These are phyloP conservation scores for Semotilus atromaculatus DNA, from an alignment of 2,797 vertebrate genomes.

Conservation along the genomic window DNA sequence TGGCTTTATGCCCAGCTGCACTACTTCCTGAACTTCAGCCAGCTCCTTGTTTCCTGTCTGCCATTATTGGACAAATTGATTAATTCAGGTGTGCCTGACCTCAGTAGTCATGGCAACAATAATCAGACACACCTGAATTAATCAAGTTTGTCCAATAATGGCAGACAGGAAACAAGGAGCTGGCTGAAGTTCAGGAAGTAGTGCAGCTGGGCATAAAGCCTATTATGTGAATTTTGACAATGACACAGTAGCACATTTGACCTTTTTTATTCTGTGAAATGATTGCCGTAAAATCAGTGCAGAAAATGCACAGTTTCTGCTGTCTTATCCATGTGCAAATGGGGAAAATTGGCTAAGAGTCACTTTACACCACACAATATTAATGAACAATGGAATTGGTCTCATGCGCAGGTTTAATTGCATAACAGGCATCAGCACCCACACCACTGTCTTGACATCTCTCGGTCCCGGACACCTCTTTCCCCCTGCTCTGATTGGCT, in stretches of 20 bases:
- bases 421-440: slow-evolving; percentile 16
- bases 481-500: slow-evolving; percentile 8
- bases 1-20: too few species aligned
- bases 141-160: too few species aligned
- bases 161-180: too few species aligned
- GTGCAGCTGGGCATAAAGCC: too few species aligned
- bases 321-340: slow-evolving; percentile 1
- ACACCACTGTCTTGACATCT: slow-evolving; percentile 5
- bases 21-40: too few species aligned
- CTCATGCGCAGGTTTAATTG: background rate
- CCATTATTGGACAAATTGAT: too few species aligned
- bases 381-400: background rate
- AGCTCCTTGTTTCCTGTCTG: too few species aligned
- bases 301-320: background rate
- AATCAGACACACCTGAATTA: too few species aligned
- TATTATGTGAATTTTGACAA: background rate
- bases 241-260: background rate
- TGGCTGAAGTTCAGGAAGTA: too few species aligned
- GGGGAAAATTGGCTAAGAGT: background rate
- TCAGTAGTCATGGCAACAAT: too few species aligned
- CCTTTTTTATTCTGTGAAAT: background rate
- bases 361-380: background rate
- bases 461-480: background rate
- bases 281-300: background rate
- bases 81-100: too few species aligned